Evolutionary conservation across 2,888 invertebrate species (phyloP), one percentile per base, ranked within the genome.

Genomic region (Timema podura): DNA sequence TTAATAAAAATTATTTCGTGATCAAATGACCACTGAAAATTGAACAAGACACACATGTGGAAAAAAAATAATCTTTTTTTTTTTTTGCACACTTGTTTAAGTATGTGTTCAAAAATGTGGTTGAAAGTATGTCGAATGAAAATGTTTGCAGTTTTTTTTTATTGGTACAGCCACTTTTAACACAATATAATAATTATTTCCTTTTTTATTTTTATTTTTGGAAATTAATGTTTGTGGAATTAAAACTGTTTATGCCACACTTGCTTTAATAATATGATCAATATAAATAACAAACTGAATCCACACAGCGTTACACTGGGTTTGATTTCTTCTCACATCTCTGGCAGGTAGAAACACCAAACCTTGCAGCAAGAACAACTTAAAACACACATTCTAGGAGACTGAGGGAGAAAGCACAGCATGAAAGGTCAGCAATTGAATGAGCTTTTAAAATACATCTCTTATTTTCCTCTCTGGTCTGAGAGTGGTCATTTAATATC

Each of bases 41-140:
- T 67, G 64, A 70, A 70, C 67, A 70, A 70, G 70, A 70, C 70
- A 70, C 70, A 70, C 70, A 70, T 65, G 70, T 70, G 70, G 30
- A 30, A 70, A 70, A 68, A 67, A 70, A 69, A 69, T 30, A 47
- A 47, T 65, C 16, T 47, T 15, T 9, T 48, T 47, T 15, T 9
- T 47, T 68, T 68, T 68, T 47, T 61, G 68, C 68, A 68, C 68
- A 48, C 47, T 44, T 30, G 44, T 11, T 59, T 59, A 30, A 1
- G 30, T 30, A 30, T 30, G 30, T 30, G 30, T 30, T 2, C 30
- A 30, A 30, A 30, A 30, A 30, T 30, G 30, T 30, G 30, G 30
- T 30, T 30, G 30, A 30, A 30, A 30, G 30, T 30, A 30, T 30
- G 30, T 3, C 30, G 30, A 30, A 30, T 30, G 44, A 48, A 66